These are phyloP conservation scores for Acrocephalus kingi DNA, from an alignment of 2,113 vertebrate genomes.

Conservation along the genomic window DNA sequence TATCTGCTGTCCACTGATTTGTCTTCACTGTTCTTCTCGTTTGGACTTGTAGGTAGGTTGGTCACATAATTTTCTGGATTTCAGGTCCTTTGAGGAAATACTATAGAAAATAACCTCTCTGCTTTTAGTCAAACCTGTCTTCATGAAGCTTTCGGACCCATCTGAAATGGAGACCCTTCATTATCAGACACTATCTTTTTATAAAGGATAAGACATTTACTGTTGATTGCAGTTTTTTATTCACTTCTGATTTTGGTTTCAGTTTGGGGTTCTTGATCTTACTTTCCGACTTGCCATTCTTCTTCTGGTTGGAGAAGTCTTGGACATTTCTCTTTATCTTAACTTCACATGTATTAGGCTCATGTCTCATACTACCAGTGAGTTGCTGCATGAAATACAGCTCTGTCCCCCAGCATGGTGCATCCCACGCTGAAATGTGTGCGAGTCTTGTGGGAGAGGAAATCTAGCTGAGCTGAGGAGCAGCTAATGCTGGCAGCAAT, in stretches of 20 bases:
- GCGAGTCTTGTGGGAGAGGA: slow-evolving; percentile 25
- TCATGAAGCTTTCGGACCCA: neutral
- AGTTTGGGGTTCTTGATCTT: slow-evolving; percentile 39
- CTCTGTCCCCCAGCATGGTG: slow-evolving; percentile 38
- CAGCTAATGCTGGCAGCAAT: slow-evolving; percentile 17
- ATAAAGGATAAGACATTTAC: neutral
- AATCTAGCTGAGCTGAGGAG: neutral
- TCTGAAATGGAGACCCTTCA: neutral
- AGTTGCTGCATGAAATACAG: slow-evolving; percentile 38
- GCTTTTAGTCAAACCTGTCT: neutral
- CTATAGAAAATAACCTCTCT: neutral
- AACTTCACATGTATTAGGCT: slow-evolving; percentile 33
- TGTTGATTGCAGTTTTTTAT: neutral
- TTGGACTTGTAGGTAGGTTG: neutral
- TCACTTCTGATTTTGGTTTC: slow-evolving; percentile 48
- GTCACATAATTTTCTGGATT: neutral
- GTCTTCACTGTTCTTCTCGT: neutral
- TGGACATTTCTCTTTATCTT: slow-evolving; percentile 48
- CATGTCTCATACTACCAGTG: slow-evolving; percentile 41
- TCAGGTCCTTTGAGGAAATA: neutral
- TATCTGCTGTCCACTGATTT: neutral
- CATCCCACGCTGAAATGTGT: slow-evolving; percentile 18
- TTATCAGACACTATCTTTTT: neutral
- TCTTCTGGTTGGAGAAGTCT: slow-evolving; percentile 43
- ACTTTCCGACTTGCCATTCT: slow-evolving; percentile 7